Base-by-base conservation (phyloP, 2,888 invertebrate genomes). In the Plagodis dolabraria region DNA sequence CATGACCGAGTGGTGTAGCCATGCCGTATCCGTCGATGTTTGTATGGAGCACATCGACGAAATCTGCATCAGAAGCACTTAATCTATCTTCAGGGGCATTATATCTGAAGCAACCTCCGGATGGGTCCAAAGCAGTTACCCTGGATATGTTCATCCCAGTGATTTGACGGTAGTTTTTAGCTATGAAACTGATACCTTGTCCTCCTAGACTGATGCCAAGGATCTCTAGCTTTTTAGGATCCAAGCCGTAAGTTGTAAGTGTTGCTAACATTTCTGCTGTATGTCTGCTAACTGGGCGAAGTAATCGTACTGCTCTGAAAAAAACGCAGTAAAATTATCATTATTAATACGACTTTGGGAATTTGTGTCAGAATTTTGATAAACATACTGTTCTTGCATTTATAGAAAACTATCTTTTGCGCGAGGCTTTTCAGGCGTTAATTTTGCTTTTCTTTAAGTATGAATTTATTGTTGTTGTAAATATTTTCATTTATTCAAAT, bases 21-120 rank as follows among this genome's bases (percentile, higher is more conserved):
- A 67, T 67, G 0, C 76, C 76, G n/a, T 60, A 69, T 0, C 67
- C 71, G 5, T 74, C 74, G 5, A 61, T 71, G 40, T 77, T 75
- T 0, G 76, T 75, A 38, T 68, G 64, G 10, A 77, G 52, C 0
- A 69, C 54, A 5, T 71, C 68, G 5, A 77, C 74, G 2, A 68
- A 65, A 38, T 77, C 74, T 0, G 71, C 76, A 12, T 77, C 76
- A 1, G 65, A 65, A 0, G 64, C 56, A 56, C 72, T 72, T 6
- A 77, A 57, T 43, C 75, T 68, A 7, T 71, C 62, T 7, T 70
- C 67, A 8, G 76, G 68, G 0, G 65, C 71, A 10, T 22, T 38
- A 35, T 36, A 0, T 9, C 73, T 66, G 22, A 73, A 74, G 54
- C 76, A 76, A 47, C 72, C 71, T 5, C 74, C 76, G 6, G 72